A percentile compares a stretch with the other conserved stretches of the same genome.
These are phyloP conservation scores for Dicranocentrus wangi DNA, from an alignment of 2,888 invertebrate genomes.

Conservation along the genomic window DNA sequence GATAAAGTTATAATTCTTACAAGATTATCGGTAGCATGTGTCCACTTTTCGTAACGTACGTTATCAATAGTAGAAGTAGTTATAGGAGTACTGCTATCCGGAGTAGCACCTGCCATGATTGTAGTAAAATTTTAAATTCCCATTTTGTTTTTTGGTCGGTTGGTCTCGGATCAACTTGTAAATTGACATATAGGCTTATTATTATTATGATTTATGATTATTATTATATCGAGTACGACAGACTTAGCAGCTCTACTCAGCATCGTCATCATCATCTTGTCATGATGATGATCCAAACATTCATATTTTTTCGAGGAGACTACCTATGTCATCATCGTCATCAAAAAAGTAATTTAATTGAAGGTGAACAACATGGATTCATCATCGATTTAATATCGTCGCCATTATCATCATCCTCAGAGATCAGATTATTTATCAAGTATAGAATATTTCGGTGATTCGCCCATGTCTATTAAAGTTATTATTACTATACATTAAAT, in stretches of 20 bases:
- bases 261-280: neutral
- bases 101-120: constrained; percentile 64
- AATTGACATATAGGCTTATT: constrained; percentile 2
- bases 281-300: neutral
- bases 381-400: neutral
- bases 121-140: constrained; percentile 53
- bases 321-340: neutral
- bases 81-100: constrained; percentile 25
- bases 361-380: neutral
- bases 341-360: no score
- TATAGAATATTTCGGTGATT: no score
- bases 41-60: neutral
- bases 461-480: no score
- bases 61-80: constrained; percentile 34
- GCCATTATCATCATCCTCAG: neutral
- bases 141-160: constrained; percentile 55
- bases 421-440: no score
- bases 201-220: no score
- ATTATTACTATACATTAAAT: no score
- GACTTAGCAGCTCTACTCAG: no score
- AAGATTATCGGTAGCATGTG: constrained; percentile 32
- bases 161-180: constrained; percentile 41
- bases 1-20: constrained; percentile 29
- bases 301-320: neutral
- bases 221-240: neutral